Evolutionary conservation across 2,888 invertebrate genomes (phyloP).

Genomic region (Tenthredo amoena): DNA sequence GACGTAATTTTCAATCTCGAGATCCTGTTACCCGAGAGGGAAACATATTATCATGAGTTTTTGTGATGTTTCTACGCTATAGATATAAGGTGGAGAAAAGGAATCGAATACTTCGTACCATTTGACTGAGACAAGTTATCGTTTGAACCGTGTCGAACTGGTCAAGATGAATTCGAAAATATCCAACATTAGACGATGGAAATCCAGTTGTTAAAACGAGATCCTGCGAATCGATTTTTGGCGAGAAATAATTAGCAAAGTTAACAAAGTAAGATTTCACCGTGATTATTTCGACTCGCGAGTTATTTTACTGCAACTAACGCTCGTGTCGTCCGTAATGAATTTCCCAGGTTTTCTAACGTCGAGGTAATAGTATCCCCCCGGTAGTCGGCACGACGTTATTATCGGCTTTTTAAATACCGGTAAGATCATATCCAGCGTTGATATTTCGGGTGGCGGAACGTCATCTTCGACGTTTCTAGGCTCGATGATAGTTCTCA

Average conservation of each 20-base stretch:
- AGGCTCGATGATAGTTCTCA: conserved; percentile 60
- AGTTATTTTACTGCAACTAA: conserved; percentile 55
- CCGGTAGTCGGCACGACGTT: conserved; percentile 80
- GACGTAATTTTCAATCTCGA: conserved; percentile 81
- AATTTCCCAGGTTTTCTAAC: conserved; percentile 81
- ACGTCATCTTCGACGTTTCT: conserved; percentile 19
- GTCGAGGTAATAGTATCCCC: conserved; percentile 82
- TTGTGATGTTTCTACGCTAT: no score
- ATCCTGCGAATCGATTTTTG: conserved; percentile 76
- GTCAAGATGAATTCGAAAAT: conserved; percentile 83
- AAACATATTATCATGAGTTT: not conserved
- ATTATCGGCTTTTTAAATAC: conserved; percentile 75
- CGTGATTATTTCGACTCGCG: no score
- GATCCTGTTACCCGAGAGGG: conserved; percentile 74
- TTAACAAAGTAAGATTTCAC: not conserved
- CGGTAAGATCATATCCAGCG: conserved; percentile 67
- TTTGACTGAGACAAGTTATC: conserved; percentile 82
- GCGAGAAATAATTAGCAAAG: not conserved
- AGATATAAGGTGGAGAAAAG: no score
- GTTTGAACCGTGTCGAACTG: conserved; percentile 80
- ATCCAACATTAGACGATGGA: conserved; percentile 78
- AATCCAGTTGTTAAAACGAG: conserved; percentile 81
- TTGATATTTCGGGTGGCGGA: not conserved
- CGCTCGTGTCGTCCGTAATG: conserved; percentile 67
- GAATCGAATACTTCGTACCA: conserved; percentile 68